Conservation (phyloP, 2,888 invertebrate genomes). For the Synergus umbraculus region DNA sequence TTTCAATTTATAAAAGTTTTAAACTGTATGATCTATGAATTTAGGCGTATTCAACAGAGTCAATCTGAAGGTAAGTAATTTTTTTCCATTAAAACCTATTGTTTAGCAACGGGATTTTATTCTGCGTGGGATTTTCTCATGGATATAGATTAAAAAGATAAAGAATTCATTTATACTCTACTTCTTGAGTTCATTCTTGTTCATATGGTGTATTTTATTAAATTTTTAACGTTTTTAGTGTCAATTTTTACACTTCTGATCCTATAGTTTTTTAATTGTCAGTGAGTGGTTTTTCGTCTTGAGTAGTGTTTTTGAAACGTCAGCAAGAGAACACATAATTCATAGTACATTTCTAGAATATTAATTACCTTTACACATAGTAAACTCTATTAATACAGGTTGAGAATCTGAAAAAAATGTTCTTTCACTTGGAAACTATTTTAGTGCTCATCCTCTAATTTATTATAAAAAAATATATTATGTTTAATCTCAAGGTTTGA, state of each 20-base stretch:
- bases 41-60: constrained; percentile 90
- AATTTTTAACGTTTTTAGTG: neutral
- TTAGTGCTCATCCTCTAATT: too few relatives aligned
- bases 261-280: neutral
- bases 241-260: neutral
- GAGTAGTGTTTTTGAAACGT: neutral
- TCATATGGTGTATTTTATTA: neutral
- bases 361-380: neutral
- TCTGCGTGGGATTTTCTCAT: constrained; percentile 6
- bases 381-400: neutral
- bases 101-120: neutral
- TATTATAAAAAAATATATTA: too few relatives aligned
- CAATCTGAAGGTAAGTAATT: constrained; percentile 84
- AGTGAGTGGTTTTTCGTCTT: neutral
- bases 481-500: too few relatives aligned
- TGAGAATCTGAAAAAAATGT: neutral
- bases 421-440: too few relatives aligned
- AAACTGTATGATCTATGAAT: constrained; percentile 82
- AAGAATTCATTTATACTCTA: neutral
- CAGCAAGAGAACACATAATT: neutral
- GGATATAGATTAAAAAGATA: constrained; percentile 1
- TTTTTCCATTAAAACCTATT: neutral
- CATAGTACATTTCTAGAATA: neutral
- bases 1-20: constrained; percentile 52
- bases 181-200: neutral